phyloP scores from a whole-genome alignment of 2,113 vertebrate species.

The Centropristis striata region DNA sequence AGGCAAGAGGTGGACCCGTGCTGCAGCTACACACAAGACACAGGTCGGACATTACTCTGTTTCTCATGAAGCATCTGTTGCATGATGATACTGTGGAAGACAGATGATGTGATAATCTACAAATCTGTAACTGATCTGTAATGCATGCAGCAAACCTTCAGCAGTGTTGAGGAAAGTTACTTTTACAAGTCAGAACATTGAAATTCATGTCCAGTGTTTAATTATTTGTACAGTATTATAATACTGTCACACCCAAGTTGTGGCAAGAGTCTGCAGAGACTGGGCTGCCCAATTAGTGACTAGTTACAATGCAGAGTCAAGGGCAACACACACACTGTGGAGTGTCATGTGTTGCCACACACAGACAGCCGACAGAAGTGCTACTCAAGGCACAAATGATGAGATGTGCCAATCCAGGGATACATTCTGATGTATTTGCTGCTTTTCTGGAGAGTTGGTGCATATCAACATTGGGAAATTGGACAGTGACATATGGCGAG shows the following conservation, averaged over 20 bases:
- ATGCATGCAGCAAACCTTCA: not conserved
- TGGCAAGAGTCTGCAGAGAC: too few relatives aligned
- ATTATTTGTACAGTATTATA: not conserved
- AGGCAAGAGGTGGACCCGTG: constrained; percentile 25
- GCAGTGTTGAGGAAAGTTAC: not conserved
- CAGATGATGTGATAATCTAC: constrained; percentile 6
- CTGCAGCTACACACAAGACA: not conserved
- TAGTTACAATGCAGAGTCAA: not conserved
- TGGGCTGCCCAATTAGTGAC: not conserved
- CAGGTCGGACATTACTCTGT: not conserved
- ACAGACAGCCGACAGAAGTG: not conserved
- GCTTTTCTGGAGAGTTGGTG: not conserved
- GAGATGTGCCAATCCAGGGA: not conserved
- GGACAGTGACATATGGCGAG: not conserved
- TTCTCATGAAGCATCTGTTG: constrained; percentile 38
- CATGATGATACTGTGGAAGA: not conserved
- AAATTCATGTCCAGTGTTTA: not conserved
- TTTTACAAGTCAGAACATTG: not conserved
- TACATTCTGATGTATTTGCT: not conserved
- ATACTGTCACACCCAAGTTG: not conserved
- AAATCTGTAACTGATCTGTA: not conserved
- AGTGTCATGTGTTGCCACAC: not conserved
- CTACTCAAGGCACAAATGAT: not conserved
- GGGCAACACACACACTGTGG: not conserved
- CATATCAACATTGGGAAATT: not conserved